phyloP scores from a whole-genome alignment of 2,888 invertebrate genomes.

The Lobophora halterata region DNA sequence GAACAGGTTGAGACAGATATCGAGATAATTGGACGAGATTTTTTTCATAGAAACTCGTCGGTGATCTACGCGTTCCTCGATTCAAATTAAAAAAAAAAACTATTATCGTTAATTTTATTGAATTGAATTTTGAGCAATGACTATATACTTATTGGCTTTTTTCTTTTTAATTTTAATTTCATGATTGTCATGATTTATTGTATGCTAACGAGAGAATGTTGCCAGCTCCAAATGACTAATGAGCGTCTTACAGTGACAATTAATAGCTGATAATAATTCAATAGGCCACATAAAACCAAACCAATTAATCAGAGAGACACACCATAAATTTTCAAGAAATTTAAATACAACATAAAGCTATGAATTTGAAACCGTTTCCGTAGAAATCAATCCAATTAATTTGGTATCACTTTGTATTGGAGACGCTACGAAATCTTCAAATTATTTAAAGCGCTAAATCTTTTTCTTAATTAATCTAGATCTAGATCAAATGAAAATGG shows the following conservation, averaged over 20 bases:
- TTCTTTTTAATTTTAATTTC: background rate
- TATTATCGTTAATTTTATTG: too few relatives aligned
- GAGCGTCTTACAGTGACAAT: slow-evolving; percentile 8
- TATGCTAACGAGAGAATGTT: slow-evolving; percentile 3
- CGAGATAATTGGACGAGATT: slow-evolving; percentile 35
- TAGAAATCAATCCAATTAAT: slow-evolving; percentile 20
- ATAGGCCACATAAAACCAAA: slow-evolving; percentile 17
- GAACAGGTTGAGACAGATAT: slow-evolving; percentile 36
- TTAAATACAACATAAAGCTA: slow-evolving; percentile 24
- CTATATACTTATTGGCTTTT: background rate
- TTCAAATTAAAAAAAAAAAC: too few relatives aligned
- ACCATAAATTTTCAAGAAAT: slow-evolving; percentile 22
- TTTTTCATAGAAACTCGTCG: slow-evolving; percentile 10
- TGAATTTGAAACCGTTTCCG: slow-evolving; percentile 16
- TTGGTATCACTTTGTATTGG: slow-evolving; percentile 11
- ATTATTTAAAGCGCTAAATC: slow-evolving; percentile 1
- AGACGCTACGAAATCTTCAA: slow-evolving; percentile 2
- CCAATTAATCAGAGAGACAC: slow-evolving; percentile 20
- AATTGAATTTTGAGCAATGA: slow-evolving; percentile 3
- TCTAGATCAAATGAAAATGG: slow-evolving; percentile 11
- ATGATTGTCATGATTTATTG: slow-evolving; percentile 15
- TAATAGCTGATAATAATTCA: slow-evolving; percentile 17
- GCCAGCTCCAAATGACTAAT: slow-evolving; percentile 6
- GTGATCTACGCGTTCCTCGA: too few relatives aligned
- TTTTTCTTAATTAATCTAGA: slow-evolving; percentile 9